Percentiles rank a stretch among this genome's conserved stretches.
These are phyloP conservation scores for Drosophila rhopaloa DNA, from an alignment of 1,140 invertebrate species.

Conservation along the genomic window DNA sequence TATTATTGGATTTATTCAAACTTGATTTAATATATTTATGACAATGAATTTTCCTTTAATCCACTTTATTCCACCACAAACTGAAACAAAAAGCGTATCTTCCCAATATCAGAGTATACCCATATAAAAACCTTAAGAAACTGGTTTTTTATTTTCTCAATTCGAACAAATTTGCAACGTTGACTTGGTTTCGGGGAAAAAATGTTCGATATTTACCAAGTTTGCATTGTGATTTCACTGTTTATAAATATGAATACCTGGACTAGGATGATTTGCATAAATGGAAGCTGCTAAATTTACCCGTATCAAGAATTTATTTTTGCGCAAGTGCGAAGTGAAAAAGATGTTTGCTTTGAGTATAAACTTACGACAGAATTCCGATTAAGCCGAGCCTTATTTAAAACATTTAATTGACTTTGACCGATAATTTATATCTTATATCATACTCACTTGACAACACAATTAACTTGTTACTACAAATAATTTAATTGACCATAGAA, in stretches of 20 bases:
- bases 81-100: neutral
- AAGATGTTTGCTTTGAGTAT: too few species aligned
- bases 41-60: too few species aligned
- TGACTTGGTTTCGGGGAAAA: conserved; percentile 44
- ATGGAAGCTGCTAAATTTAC: neutral
- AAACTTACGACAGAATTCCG: neutral
- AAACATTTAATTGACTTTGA: neutral
- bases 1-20: too few species aligned
- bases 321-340: neutral
- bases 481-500: neutral
- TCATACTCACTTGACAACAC: conserved; percentile 1
- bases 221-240: conserved; percentile 45
- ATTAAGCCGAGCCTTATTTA: neutral
- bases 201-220: conserved; percentile 32
- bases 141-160: conserved; percentile 40
- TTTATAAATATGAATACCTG: conserved; percentile 30
- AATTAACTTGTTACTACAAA: conserved; percentile 9
- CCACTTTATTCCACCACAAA: neutral
- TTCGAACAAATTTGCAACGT: conserved; percentile 40
- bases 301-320: neutral
- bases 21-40: too few species aligned
- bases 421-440: neutral
- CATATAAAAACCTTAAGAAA: conserved; percentile 24
- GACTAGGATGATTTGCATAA: conserved; percentile 29
- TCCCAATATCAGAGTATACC: conserved; percentile 13